These are phyloP conservation scores for Melopsittacus undulatus DNA, from an alignment of 2,797 vertebrate species.

Conservation along the genomic window DNA sequence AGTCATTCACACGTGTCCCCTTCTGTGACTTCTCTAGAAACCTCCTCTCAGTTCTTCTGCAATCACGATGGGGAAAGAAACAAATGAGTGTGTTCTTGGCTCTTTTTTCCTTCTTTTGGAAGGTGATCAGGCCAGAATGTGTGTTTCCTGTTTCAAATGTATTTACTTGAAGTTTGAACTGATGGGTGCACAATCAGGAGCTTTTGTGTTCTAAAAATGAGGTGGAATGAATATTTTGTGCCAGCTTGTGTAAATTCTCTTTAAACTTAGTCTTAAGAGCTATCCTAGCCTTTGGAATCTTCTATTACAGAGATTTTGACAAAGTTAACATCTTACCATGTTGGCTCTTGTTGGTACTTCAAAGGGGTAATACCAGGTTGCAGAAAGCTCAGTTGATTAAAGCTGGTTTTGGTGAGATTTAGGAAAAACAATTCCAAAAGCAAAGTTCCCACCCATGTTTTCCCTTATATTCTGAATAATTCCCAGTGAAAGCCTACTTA, in stretches of 20 bases:
- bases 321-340: neutral
- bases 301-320: neutral
- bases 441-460: neutral
- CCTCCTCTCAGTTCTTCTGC: neutral
- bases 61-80: neutral
- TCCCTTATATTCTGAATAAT: neutral
- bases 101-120: neutral
- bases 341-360: neutral
- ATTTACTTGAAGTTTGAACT: neutral
- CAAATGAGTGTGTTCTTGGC: neutral
- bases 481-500: neutral
- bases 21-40: neutral
- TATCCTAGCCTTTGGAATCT: neutral
- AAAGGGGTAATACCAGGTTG: neutral
- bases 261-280: neutral
- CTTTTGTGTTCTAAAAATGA: neutral
- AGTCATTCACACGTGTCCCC: fast-evolving
- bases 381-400: neutral
- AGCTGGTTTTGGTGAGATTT: neutral
- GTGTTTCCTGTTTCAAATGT: neutral
- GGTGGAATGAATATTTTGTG: neutral
- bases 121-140: neutral
- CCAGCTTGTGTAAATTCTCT: neutral
- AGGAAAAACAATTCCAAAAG: neutral
- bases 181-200: neutral